Evolutionary conservation across 1,140 invertebrate species (phyloP).

Genomic region (Lethrus apterus): DNA sequence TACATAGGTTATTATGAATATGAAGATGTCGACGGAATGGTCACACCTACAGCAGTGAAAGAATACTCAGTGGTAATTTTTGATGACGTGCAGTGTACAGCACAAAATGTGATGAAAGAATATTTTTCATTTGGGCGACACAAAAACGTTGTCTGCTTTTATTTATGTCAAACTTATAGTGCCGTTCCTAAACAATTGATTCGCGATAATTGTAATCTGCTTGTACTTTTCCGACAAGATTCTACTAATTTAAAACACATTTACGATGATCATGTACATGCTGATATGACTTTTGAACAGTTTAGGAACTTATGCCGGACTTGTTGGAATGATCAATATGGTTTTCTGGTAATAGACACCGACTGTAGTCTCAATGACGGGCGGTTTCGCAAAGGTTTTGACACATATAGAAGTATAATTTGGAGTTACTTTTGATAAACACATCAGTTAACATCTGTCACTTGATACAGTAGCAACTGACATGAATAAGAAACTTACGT

Average conservation of each 20-base stretch:
- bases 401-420: neutral
- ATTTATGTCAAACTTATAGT: slow-evolving; percentile 39
- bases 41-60: neutral
- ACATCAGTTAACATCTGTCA: neutral
- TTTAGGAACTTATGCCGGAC: neutral
- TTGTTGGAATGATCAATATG: neutral
- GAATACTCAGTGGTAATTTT: slow-evolving; percentile 22
- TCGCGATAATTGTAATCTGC: slow-evolving; percentile 39
- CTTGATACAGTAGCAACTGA: neutral
- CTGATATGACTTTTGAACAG: slow-evolving; percentile 4
- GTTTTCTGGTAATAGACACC: neutral
- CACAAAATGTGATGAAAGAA: neutral
- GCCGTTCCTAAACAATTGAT: slow-evolving; percentile 39
- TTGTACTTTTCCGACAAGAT: slow-evolving; percentile 41
- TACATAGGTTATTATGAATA: neutral
- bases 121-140: slow-evolving; percentile 28
- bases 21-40: neutral
- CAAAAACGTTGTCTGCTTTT: slow-evolving; percentile 38
- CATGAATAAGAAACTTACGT: neutral
- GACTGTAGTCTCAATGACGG: neutral
- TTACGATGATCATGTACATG: slow-evolving; percentile 34
- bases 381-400: neutral
- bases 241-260: slow-evolving; percentile 39
- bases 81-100: neutral
- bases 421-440: neutral